Percentiles rank a stretch among this genome's conserved stretches.
Evolutionary conservation across 1,140 invertebrate species (phyloP).

Genomic region (Plodia interpunctella): DNA sequence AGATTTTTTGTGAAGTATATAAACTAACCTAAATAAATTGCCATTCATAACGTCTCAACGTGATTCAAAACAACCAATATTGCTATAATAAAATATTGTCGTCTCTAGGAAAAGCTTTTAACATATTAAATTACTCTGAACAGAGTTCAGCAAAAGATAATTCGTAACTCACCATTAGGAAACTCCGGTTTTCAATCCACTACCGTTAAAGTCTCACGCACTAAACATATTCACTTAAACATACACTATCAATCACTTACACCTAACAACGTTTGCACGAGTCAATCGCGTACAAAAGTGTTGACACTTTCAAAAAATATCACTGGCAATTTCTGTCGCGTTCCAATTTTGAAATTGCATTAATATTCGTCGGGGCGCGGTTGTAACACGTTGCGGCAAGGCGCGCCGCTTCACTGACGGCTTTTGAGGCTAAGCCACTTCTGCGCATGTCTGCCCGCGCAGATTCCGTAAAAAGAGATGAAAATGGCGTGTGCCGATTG

Average conservation of each 20-base stretch:
- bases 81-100: background rate
- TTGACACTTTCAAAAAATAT: conserved; percentile 10
- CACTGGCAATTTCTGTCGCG: conserved; percentile 15
- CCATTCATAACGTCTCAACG: no score
- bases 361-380: conserved; percentile 32
- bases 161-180: conserved; percentile 27
- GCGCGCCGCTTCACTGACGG: conserved; percentile 46
- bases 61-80: background rate
- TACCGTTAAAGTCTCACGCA: conserved; percentile 29
- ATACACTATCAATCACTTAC: conserved; percentile 27
- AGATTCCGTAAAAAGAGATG: conserved; percentile 45
- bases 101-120: background rate
- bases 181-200: conserved; percentile 29
- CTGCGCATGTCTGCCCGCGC: conserved; percentile 64
- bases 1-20: no score
- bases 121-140: conserved; percentile 1
- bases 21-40: no score
- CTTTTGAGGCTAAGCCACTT: conserved; percentile 41
- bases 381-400: conserved; percentile 41
- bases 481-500: conserved; percentile 35
- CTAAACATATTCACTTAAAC: conserved; percentile 18
- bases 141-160: background rate
- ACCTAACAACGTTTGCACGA: conserved; percentile 18
- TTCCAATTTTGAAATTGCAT: conserved; percentile 24
- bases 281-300: conserved; percentile 19